Evolutionary conservation across 2,797 vertebrate species (phyloP), one percentile per base, ranked within the genome.

Genomic region (Melopsittacus undulatus): DNA sequence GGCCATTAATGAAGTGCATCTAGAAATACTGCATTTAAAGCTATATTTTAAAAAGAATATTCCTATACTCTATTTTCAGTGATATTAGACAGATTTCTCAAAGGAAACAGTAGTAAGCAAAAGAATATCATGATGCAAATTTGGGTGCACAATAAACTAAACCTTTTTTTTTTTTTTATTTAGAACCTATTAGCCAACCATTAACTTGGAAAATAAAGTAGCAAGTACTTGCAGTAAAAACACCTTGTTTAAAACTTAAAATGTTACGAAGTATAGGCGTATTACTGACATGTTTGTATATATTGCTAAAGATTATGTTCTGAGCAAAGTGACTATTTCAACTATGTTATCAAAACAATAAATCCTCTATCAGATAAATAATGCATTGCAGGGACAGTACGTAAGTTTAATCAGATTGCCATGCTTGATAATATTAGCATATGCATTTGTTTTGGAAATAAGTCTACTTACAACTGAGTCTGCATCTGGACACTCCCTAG

Each of bases 401-500:
- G 2, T 27, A 94, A 86, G 7, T 70, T 64, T 86, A 38, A 87
- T 68, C 22, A 88, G 4, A 63, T 17, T 74, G 57, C 75, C 68
- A n/a, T 24, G 54, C 59, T 80, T 83, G 12, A 86, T 45, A 93
- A 83, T 80, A 45, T 75, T 83, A 72, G 34, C 36, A 84, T 49
- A 76, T 36, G 38, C 21, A 56, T 74, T 79, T 89, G 23, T 76
- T 90, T 84, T 85, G 40, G 73, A 96, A 83, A 89, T 87, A 94
- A 93, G 73, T 94, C 48, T 98, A 99, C 99, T 99, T 98, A 99
- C 99, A 98, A 98, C 97, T 94, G 98, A 98, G 98, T 99, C 99
- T 51, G 98, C 98, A 97, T 99, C 99, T 93, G 99, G 98, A 16
- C 99, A 99, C 97, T 99, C 99, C 96, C 99, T 99, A 95, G 86